Percentiles rank a stretch among this genome's conserved stretches.
Evolutionary conservation across 2,113 vertebrate genomes (phyloP).

Genomic region (rabbit (Oryctolagus cuniculus)): DNA sequence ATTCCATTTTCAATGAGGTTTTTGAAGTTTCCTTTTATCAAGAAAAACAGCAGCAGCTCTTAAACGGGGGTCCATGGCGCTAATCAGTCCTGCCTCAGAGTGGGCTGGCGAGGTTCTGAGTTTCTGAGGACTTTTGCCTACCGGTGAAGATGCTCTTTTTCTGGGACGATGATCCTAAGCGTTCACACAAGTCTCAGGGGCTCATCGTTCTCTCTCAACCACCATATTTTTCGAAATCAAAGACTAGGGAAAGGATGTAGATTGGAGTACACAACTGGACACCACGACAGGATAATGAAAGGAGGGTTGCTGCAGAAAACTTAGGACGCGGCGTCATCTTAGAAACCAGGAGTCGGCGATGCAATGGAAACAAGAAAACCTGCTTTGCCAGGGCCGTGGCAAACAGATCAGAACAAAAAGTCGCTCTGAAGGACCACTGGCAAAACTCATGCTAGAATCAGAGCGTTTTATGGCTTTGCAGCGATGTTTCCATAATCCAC

Average conservation of each 20-base stretch:
- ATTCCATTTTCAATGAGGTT: too few species aligned
- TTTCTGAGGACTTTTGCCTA: background rate
- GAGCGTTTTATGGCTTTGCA: background rate
- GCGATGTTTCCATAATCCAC: background rate
- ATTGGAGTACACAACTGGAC: background rate
- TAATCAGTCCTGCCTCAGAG: background rate
- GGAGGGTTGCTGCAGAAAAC: background rate
- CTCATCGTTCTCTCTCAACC: background rate
- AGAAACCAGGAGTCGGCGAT: background rate
- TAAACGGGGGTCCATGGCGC: background rate
- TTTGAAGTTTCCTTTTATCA: too few species aligned
- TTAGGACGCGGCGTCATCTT: background rate
- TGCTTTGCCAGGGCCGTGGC: background rate
- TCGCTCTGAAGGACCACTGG: background rate
- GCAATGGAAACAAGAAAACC: background rate
- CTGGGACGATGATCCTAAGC: background rate
- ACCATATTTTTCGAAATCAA: background rate
- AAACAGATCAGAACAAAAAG: background rate
- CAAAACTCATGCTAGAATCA: background rate
- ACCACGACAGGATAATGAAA: background rate
- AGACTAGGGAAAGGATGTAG: background rate
- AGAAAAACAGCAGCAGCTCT: too few species aligned
- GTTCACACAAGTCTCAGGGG: conserved; percentile 16
- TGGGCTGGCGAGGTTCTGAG: background rate
- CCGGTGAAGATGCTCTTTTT: background rate